Evolutionary conservation across 2,797 vertebrate genomes (phyloP).

Genomic region (Oreochromis mossambicus): DNA sequence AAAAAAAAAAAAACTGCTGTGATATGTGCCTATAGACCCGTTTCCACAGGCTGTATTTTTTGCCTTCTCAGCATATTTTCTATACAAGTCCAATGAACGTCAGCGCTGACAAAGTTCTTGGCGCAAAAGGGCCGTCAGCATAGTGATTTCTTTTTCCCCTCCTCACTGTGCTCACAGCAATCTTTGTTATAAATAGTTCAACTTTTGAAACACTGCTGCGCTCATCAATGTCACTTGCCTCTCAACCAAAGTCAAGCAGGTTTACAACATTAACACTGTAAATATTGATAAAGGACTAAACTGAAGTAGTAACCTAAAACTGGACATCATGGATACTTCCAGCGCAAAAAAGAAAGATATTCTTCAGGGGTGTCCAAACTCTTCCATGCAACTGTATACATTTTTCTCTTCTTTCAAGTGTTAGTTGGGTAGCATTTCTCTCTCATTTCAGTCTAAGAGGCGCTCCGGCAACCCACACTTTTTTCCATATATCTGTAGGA

Average conservation of each 20-base stretch:
- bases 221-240: not conserved
- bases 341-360: not conserved
- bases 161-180: not conserved
- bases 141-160: not conserved
- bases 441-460: not conserved
- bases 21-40: not conserved
- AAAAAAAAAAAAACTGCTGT: no score
- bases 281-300: not conserved
- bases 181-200: not conserved
- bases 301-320: not conserved
- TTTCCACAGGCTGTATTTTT: not conserved
- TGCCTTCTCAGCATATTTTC: not conserved
- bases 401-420: not conserved
- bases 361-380: not conserved
- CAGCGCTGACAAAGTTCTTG: not conserved
- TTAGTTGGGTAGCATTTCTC: not conserved
- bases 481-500: constrained; percentile 13
- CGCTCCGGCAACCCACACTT: not conserved
- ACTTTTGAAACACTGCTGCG: not conserved
- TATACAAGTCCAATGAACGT: not conserved
- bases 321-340: not conserved
- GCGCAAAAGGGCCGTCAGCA: not conserved
- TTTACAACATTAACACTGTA: not conserved
- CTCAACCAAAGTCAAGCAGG: not conserved
- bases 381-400: not conserved